Conservation (phyloP, 1,140 invertebrate genomes). For the Eurosta solidaginis region DNA sequence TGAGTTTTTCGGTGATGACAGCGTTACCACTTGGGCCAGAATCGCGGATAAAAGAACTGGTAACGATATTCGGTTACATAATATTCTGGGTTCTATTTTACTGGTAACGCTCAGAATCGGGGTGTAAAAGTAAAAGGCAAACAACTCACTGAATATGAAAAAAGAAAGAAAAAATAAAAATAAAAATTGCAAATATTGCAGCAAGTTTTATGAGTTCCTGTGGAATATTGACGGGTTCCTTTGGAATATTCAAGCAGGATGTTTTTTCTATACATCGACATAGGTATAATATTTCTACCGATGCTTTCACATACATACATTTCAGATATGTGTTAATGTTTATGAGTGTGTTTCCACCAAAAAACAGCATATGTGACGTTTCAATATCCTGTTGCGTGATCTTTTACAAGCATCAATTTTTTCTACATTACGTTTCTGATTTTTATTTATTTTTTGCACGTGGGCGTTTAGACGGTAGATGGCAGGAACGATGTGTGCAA, state of each 20-base stretch:
- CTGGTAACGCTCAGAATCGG: too few relatives aligned
- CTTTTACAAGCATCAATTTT: neutral
- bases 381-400: slow-evolving; percentile 29
- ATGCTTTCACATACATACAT: too few relatives aligned
- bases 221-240: slow-evolving; percentile 37
- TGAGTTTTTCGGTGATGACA: too few relatives aligned
- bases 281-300: neutral
- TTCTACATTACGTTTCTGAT: neutral
- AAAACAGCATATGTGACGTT: slow-evolving; percentile 21
- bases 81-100: too few relatives aligned
- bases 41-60: too few relatives aligned
- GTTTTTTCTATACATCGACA: neutral
- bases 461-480: neutral
- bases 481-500: neutral
- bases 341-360: neutral
- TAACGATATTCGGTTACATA: too few relatives aligned
- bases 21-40: too few relatives aligned
- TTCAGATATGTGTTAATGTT: too few relatives aligned
- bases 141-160: too few relatives aligned
- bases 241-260: slow-evolving; percentile 37
- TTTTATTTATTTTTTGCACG: neutral
- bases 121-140: too few relatives aligned
- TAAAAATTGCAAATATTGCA: slow-evolving; percentile 14
- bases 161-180: neutral
- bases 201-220: slow-evolving; percentile 46